phyloP scores from a whole-genome alignment of 2,113 vertebrate genomes.

The Tursiops truncatus region DNA sequence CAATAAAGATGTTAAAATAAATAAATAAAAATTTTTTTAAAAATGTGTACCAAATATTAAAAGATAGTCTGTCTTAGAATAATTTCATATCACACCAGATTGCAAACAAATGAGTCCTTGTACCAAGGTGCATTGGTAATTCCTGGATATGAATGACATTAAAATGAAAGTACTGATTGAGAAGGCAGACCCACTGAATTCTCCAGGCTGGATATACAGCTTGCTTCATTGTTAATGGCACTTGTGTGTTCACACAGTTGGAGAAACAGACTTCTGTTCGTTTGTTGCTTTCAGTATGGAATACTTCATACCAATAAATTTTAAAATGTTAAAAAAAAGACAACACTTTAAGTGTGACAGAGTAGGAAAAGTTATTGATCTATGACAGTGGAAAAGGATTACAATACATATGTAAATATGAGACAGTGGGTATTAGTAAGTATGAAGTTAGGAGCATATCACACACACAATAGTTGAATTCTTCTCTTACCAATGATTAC shows the following conservation, averaged over 20 bases:
- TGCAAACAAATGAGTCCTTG: constrained; percentile 66
- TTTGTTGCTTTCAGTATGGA: constrained; percentile 51
- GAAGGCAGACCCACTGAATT: constrained; percentile 48
- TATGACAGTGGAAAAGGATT: not conserved
- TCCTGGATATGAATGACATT: constrained; percentile 54
- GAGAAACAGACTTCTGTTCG: constrained; percentile 59
- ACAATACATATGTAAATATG: not conserved
- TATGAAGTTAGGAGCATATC: not conserved
- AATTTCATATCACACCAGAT: constrained; percentile 58
- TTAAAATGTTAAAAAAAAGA: not conserved
- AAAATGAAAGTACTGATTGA: constrained; percentile 52
- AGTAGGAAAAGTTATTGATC: not conserved
- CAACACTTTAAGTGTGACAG: not conserved
- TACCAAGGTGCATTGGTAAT: constrained; percentile 48
- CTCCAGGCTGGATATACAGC: constrained; percentile 10
- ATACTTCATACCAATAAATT: constrained; percentile 28
- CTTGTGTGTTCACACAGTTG: constrained; percentile 15
- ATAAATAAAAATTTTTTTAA: not conserved
- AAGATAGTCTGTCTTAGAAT: constrained; percentile 52
- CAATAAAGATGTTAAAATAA: too few relatives aligned
- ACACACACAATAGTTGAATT: not conserved
- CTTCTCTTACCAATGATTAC: not conserved
- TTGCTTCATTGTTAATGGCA: constrained; percentile 52
- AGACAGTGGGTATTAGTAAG: not conserved
- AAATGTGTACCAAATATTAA: constrained; percentile 60